These are phyloP conservation scores for Elephas maximus DNA, from an alignment of 2,113 vertebrate species.

Conservation along the genomic window DNA sequence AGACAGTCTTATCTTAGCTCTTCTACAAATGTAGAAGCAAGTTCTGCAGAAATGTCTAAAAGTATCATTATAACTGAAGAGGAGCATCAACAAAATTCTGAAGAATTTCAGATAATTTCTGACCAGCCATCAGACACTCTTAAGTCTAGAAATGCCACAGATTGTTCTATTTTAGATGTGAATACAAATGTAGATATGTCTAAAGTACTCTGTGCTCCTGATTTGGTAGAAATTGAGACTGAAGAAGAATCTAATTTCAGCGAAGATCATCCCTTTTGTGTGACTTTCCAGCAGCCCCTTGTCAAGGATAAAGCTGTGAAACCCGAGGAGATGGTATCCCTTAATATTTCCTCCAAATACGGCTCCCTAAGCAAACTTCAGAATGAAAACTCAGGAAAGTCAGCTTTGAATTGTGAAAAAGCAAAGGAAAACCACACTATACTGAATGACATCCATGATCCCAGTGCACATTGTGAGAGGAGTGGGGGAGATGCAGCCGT, in stretches of 20 bases:
- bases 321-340: conserved; percentile 36
- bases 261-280: conserved; percentile 60
- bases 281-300: conserved; percentile 67
- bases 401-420: conserved; percentile 24
- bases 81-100: conserved; percentile 45
- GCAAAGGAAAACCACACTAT: conserved; percentile 44
- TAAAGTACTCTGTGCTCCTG: conserved; percentile 63
- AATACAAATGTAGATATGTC: conserved; percentile 59
- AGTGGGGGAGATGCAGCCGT: background rate
- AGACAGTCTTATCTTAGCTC: conserved; percentile 90
- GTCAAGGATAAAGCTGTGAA: conserved; percentile 49
- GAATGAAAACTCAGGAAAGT: conserved; percentile 60
- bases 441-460: background rate
- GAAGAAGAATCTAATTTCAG: conserved; percentile 70
- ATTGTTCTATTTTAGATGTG: conserved; percentile 55
- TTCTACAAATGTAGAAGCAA: conserved; percentile 65
- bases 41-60: conserved; percentile 36
- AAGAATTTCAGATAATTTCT: conserved; percentile 63
- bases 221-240: conserved; percentile 63
- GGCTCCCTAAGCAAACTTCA: conserved; percentile 60
- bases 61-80: conserved; percentile 57
- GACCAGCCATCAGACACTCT: conserved; percentile 37
- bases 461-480: background rate
- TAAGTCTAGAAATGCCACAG: conserved; percentile 15
- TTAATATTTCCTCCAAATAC: conserved; percentile 47